Conservation (phyloP, 2,113 vertebrate genomes). For the Condylura cristata region DNA sequence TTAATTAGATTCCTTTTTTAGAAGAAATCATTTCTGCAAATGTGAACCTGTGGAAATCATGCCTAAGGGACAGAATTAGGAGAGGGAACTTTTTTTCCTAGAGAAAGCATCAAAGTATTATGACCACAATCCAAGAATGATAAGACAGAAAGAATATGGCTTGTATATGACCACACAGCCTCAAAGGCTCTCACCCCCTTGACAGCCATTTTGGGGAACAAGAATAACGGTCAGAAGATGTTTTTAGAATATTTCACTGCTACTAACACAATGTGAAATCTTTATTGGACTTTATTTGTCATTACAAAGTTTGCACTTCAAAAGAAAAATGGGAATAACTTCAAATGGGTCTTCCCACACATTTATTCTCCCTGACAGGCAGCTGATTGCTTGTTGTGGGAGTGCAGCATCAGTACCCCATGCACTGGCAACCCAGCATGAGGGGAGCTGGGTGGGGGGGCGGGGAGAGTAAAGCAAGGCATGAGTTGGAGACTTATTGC, state of each 20-base stretch:
- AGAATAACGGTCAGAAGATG: neutral
- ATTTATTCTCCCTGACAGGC: neutral
- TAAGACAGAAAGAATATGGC: neutral
- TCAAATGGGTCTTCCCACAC: neutral
- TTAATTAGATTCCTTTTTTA: slow-evolving; percentile 80
- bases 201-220: neutral
- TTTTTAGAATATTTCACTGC: neutral
- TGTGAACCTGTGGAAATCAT: slow-evolving; percentile 74
- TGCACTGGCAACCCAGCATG: neutral
- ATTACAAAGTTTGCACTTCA: neutral
- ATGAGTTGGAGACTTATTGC: fast-evolving
- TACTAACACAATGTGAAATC: neutral
- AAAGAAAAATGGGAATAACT: neutral
- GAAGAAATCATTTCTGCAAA: slow-evolving; percentile 76
- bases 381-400: fast-evolving
- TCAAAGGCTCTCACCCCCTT: neutral
- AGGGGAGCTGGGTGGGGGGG: neutral
- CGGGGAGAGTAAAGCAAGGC: no score
- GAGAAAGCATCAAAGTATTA: slow-evolving; percentile 54
- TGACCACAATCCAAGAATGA: neutral
- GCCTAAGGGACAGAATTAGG: slow-evolving; percentile 72
- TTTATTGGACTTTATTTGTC: slow-evolving; percentile 43
- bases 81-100: slow-evolving; percentile 82
- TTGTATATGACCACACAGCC: slow-evolving; percentile 27
- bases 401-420: neutral